A percentile compares a stretch with the other conserved stretches of the same genome.
Evolutionary conservation across 2,113 vertebrate genomes (phyloP).

Genomic region (Desmodus rotundus): DNA sequence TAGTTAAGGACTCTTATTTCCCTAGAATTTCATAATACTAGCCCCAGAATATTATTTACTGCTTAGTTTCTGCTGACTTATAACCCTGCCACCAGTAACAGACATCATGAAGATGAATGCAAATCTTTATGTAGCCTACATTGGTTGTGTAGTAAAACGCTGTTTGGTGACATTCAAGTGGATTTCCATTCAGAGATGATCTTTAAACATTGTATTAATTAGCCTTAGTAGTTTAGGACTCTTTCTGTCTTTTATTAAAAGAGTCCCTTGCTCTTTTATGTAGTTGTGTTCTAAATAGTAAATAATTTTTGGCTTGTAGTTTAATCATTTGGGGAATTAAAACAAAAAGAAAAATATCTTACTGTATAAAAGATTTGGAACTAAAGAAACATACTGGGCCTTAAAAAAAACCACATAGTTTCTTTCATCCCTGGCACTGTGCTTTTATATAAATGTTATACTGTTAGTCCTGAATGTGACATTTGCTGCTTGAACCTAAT

Average conservation of each 20-base stretch:
- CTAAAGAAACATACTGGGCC: not conserved
- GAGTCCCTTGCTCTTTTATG: not conserved
- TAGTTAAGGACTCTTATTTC: not conserved
- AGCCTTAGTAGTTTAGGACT: not conserved
- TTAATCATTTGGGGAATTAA: not conserved
- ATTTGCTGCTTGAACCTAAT: constrained; percentile 27
- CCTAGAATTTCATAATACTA: not conserved
- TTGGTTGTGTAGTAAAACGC: not conserved
- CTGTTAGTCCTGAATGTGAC: constrained; percentile 50
- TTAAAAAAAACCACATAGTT: constrained; percentile 16
- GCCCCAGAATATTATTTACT: not conserved
- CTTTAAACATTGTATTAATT: constrained; percentile 34
- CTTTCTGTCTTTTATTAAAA: constrained; percentile 42
- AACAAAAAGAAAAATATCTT: not conserved
- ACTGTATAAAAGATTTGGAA: not conserved
- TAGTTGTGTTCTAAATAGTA: not conserved
- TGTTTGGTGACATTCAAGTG: constrained; percentile 18
- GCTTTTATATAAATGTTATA: constrained; percentile 6
- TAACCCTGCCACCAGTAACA: not conserved
- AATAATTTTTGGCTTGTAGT: constrained; percentile 5
- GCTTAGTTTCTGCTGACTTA: not conserved
- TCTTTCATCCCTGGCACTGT: not conserved
- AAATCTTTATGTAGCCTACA: not conserved
- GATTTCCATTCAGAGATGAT: constrained; percentile 16
- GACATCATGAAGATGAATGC: not conserved